phyloP scores from a whole-genome alignment of 2,888 invertebrate species.

The Schrankia costaestrigalis region DNA sequence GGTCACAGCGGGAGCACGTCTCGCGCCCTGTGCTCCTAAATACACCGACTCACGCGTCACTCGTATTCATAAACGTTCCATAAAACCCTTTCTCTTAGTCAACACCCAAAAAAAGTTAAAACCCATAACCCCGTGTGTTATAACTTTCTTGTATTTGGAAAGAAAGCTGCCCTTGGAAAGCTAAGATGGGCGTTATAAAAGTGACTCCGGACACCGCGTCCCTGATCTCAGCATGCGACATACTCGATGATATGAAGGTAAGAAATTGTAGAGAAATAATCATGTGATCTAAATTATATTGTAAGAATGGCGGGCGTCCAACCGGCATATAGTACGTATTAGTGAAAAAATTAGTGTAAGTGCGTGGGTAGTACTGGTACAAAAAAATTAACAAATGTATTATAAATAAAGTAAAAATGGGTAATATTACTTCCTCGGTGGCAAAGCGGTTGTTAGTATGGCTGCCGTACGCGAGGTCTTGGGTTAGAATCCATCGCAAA shows the following conservation, averaged over 20 bases:
- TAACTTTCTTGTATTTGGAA: constrained; percentile 21
- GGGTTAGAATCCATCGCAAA: no score
- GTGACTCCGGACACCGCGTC: constrained; percentile 68
- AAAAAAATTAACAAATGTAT: no score
- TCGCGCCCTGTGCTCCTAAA: constrained; percentile 67
- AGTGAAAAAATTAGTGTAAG: constrained; percentile 44
- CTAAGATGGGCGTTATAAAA: constrained; percentile 72
- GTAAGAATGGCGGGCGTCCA: constrained; percentile 46
- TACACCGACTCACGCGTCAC: constrained; percentile 58
- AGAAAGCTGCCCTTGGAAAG: constrained; percentile 15
- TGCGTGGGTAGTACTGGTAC: constrained; percentile 45
- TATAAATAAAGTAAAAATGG: no score
- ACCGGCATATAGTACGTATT: constrained; percentile 44
- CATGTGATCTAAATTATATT: constrained; percentile 44
- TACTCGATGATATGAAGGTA: constrained; percentile 78
- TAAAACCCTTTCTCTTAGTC: no score
- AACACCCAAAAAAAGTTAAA: no score
- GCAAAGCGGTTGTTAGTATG: no score
- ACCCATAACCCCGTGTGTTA: constrained; percentile 62
- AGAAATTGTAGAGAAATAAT: constrained; percentile 38
- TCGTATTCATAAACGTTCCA: constrained; percentile 38
- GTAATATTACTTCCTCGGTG: no score
- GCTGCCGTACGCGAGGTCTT: no score
- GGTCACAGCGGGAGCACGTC: constrained; percentile 72
- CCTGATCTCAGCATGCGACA: constrained; percentile 69